These are phyloP conservation scores for Drosophila tristis DNA, from an alignment of 1,140 invertebrate genomes.

Conservation along the genomic window DNA sequence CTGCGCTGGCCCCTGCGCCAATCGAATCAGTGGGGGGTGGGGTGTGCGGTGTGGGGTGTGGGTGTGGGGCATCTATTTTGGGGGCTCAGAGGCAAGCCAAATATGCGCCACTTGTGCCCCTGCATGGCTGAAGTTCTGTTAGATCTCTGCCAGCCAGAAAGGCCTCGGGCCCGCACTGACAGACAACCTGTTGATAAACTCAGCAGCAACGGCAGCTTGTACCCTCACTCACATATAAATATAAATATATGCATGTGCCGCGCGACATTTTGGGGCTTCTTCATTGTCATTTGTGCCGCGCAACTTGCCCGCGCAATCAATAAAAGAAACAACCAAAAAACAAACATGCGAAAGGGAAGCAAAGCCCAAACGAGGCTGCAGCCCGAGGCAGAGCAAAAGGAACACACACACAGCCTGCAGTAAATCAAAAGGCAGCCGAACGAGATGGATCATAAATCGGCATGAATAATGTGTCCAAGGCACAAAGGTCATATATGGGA, in stretches of 20 bases:
- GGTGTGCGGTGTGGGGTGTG: no score
- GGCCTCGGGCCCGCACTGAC: no score
- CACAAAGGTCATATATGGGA: no score
- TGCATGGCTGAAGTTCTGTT: no score
- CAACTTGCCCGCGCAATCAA: constrained; percentile 40
- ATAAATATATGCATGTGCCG: background rate
- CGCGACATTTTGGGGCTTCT: background rate
- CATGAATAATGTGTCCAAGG: constrained; percentile 61
- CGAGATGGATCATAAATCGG: constrained; percentile 42
- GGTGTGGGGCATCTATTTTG: no score
- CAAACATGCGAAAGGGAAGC: constrained; percentile 34
- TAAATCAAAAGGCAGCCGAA: constrained; percentile 41
- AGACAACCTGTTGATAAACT: constrained; percentile 63
- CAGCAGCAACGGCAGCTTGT: background rate
- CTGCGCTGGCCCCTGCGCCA: no score
- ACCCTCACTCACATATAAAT: no score
- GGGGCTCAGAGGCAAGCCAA: no score
- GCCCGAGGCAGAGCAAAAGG: background rate
- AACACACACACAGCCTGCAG: constrained; percentile 33
- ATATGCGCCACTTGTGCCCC: no score
- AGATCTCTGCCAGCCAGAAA: no score
- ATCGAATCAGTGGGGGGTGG: no score
- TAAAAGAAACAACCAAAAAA: constrained; percentile 38
- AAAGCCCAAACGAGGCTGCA: constrained; percentile 1
- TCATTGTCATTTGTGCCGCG: constrained; percentile 18